A percentile compares a stretch with the other conserved stretches of the same genome.
Conservation (phyloP, 2,888 invertebrate genomes). For the Leptinotarsa rubiginosa region DNA sequence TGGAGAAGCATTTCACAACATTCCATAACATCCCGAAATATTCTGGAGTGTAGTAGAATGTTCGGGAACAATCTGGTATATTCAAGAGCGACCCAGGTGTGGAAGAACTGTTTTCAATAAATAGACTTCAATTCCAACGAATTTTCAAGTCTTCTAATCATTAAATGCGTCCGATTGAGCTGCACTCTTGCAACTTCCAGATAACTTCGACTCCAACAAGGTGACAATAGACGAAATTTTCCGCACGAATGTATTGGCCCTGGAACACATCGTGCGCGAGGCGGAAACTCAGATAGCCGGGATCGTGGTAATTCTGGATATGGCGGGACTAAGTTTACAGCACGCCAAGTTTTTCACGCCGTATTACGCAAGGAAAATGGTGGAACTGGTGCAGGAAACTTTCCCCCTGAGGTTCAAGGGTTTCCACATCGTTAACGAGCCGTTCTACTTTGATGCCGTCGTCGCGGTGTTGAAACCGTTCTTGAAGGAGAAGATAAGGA, state of each 20-base stretch:
- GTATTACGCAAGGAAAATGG: constrained; percentile 65
- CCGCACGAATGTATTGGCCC: constrained; percentile 68
- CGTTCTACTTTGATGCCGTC: constrained; percentile 66
- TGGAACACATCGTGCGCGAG: constrained; percentile 69
- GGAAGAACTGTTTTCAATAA: too few relatives aligned
- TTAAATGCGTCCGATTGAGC: not conserved
- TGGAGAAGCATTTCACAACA: too few relatives aligned
- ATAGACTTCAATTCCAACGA: too few relatives aligned
- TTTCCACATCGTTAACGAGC: constrained; percentile 67
- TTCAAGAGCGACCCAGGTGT: too few relatives aligned
- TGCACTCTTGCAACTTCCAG: constrained; percentile 50
- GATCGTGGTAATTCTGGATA: constrained; percentile 67
- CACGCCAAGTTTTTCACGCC: constrained; percentile 69
- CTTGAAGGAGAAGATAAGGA: constrained; percentile 81
- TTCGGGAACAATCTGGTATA: too few relatives aligned
- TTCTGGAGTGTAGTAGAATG: too few relatives aligned
- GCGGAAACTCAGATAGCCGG: constrained; percentile 71
- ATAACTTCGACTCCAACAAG: constrained; percentile 66
- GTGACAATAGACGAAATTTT: constrained; percentile 69
- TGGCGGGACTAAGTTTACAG: constrained; percentile 66
- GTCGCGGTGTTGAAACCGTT: constrained; percentile 85
- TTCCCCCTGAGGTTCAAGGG: constrained; percentile 68
- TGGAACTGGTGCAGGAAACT: constrained; percentile 68
- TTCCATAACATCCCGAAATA: too few relatives aligned
- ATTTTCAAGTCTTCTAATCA: too few relatives aligned